Evolutionary conservation across 2,888 invertebrate genomes (phyloP), one percentile per base, ranked within the genome.

Genomic region (Nymphalis urticae): DNA sequence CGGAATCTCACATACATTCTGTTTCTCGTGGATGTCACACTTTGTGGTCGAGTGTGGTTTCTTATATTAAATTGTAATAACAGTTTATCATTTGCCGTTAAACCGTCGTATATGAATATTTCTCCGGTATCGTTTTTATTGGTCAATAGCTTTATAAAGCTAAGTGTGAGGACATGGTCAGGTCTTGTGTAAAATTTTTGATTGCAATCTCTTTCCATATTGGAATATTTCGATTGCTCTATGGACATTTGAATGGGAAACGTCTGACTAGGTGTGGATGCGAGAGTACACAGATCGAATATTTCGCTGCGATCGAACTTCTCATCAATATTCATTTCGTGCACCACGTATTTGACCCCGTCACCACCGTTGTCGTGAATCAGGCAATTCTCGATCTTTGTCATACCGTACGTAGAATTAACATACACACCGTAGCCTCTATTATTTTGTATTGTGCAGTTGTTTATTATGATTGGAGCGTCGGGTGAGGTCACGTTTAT

Each of bases 31-130:
- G 97, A 96, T 5, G 97, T 97, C 16, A 98, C 94, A 80, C 97
- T 97, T 84, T 98, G 98, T 0, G 98, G 97, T 78, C 97, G 93
- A 0, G 98, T 97, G 69, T 95, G 95, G 85, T 99, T 99, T 79
- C 95, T 93, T 62, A 98, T 95, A 66, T 92, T 92, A 83, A 98
- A 95, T 0, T 93, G 89, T 24, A 95, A 94, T 54, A 98, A 81
- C 32, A 97, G 86, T 75, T 95, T 95, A 76, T 97, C 96, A 67
- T 94, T 94, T 0, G 93, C 84, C 32, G 95, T 95, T 53, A 95
- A 93, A 10, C 97, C 97, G 81, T 97, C 97, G 82, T 95, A 96
- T 58, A 98, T 93, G 82, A 95, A 95, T 68, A 98, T 94, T 65
- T 93, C 89, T 4, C 96, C 97, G 17, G 95, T 96, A 72, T 96